phyloP scores from a whole-genome alignment of 2,888 invertebrate species.

The Trilocha varians region DNA sequence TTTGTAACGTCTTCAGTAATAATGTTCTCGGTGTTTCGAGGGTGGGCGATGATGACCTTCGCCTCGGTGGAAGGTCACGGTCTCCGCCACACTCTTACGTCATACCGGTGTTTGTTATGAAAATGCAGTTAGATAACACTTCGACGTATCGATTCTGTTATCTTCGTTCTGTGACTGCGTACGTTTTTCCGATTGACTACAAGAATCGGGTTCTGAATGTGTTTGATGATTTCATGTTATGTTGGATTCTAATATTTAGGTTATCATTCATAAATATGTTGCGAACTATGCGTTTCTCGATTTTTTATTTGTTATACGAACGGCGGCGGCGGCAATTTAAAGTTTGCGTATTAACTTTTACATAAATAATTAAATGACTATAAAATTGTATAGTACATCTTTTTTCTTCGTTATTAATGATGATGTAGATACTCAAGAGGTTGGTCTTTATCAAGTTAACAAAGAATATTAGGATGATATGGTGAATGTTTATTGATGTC shows the following conservation, averaged over 20 bases:
- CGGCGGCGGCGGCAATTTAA: too few relatives aligned
- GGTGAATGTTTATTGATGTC: too few relatives aligned
- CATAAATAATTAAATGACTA: too few relatives aligned
- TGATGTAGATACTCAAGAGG: too few relatives aligned
- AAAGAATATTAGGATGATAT: too few relatives aligned
- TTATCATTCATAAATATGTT: too few relatives aligned
- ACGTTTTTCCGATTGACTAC: background rate
- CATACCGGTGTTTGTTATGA: constrained; percentile 17
- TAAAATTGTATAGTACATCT: too few relatives aligned
- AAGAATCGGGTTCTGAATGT: background rate
- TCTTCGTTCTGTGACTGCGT: background rate
- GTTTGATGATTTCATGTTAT: background rate
- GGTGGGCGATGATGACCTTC: constrained; percentile 14
- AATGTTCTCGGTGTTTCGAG: background rate
- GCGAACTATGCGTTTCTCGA: too few relatives aligned
- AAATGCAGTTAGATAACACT: background rate
- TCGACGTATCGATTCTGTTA: background rate
- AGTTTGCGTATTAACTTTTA: too few relatives aligned
- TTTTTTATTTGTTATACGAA: too few relatives aligned
- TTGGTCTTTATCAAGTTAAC: too few relatives aligned
- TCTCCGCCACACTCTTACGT: constrained; percentile 29
- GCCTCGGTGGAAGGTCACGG: constrained; percentile 29
- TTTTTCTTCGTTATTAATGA: too few relatives aligned
- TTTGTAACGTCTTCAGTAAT: background rate
- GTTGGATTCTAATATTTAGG: background rate